Base-by-base conservation (phyloP, 1,140 invertebrate species). In the Epicauta chinensis region DNA sequence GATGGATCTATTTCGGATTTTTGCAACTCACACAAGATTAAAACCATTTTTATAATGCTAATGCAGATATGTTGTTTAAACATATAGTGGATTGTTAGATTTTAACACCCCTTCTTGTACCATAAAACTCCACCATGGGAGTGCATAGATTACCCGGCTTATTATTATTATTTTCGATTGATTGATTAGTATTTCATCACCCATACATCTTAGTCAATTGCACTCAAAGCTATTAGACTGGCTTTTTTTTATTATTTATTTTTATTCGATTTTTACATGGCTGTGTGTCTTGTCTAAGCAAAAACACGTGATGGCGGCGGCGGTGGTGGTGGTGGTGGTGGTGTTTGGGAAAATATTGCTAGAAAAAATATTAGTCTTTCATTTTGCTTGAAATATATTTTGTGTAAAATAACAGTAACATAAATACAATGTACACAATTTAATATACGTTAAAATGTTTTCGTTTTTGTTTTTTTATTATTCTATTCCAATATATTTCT, bases 341-440 rank as follows among this genome's bases (percentile, higher is more conserved):
- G 23, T 23, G 16, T 42, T 13, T 51, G 53, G 29, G 55, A 61
- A 61, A 63, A 63, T 61, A 61, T 63, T 63, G 52, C 59, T 53
- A 61, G 56, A 61, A 63, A 63, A 63, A 63, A 63, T 63, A 63
- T 63, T 63, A 59, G 59, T 63, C 61, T 63, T 63, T 63, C 59
- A 63, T 63, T 63, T 61, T 43, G 61, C 50, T 42, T 59, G 56
- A 63, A 63, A 63, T 53, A 48, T 56, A 58, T 60, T 58, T 63
- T 63, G 58, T 63, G 61, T 63, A 58, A 61, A 63, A 63, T 52
- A 63, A 63, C 59, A 63, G 41, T 42, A 45, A 36, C 23, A 23
- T 23, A 23, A 23, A 23, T 23, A 48, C 49, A 45, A 39, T 56
- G 46, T 49, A 49, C 46, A 49, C 46, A 49, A 34, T 49, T 49